These are phyloP conservation scores for Pseudomyrmex gracilis DNA, from an alignment of 1,140 invertebrate species.

Conservation along the genomic window DNA sequence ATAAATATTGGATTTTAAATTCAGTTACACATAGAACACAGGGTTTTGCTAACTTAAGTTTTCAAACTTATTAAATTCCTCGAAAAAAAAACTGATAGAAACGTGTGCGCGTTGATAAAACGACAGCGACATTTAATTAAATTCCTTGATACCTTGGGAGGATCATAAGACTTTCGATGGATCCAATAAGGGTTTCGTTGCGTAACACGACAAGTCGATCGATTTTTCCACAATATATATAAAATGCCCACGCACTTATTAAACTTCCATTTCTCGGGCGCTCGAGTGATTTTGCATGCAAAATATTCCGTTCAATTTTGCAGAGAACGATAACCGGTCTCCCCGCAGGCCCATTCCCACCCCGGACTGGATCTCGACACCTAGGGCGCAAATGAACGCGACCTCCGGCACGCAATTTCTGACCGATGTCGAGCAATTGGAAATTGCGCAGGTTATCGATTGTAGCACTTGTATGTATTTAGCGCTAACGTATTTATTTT, in stretches of 20 bases:
- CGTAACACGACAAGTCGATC: neutral
- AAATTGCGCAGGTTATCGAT: constrained; percentile 78
- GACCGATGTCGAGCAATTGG: constrained; percentile 76
- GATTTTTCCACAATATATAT: constrained; percentile 11
- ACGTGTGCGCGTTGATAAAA: neutral
- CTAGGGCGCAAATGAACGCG: constrained; percentile 68
- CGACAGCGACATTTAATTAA: neutral
- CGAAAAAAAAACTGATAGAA: neutral
- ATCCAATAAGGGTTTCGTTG: neutral
- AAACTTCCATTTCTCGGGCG: neutral
- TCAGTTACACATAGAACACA: too few species aligned
- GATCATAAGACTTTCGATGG: neutral
- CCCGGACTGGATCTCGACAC: constrained; percentile 74
- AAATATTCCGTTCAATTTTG: neutral
- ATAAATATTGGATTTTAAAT: too few species aligned
- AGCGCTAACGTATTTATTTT: neutral
- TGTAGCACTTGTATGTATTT: constrained; percentile 74
- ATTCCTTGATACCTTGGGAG: neutral
- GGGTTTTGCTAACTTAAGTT: too few species aligned
- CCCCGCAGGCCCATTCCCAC: constrained; percentile 65
- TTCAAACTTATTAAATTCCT: too few species aligned
- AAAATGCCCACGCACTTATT: neutral
- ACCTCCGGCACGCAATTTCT: constrained; percentile 73
- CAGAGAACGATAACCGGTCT: neutral
- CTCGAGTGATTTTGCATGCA: neutral